Evolutionary conservation across 1,140 invertebrate species (phyloP), one percentile per base, ranked within the genome.

Genomic region (Zaprionus capensis): DNA sequence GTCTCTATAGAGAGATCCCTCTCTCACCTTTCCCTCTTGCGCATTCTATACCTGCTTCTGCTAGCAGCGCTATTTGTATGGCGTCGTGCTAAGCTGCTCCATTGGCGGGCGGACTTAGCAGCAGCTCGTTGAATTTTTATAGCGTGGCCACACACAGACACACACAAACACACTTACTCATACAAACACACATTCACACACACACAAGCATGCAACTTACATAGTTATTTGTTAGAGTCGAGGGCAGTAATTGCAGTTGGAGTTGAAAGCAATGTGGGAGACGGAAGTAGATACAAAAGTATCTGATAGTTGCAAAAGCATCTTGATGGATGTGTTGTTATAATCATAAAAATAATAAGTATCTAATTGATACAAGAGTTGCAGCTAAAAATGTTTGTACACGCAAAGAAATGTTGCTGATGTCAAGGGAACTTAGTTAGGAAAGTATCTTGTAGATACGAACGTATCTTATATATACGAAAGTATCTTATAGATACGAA

Each of bases 81-180:
- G 64, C 67, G 57, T 66, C 53, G 20, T n/a, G 68, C 67, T 78
- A 82, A 82, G 76, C 76, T 69, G 64, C 49, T 63, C 26, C 67
- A 76, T 49, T 66, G 63, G 56, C 34, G 57, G 78, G 67, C 64
- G 36, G 79, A 57, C 82, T 76, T 70, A 71, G 75, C 71, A 76
- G 68, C 72, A 87, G 72, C 76, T 86, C 81, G 79, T 87, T 86
- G 76, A 87, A 80, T 82, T 86, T 85, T 86, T 86, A 87, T 86
- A 80, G 82, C 83, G 83, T 82, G 82, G 72, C 76, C 82, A 78
- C 69, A 65, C 76, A 86, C 72, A 74, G 58, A 26, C 53, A 58
- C 68, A 59, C 31, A 41, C 14, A 15, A 24, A 58, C 34, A 57
- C 49, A 49, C n/a, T 3, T n/a, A 38, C 12, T 38, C 14, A 38